Conservation (phyloP, 2,888 invertebrate genomes). For the Drosophila paucipuncta region DNA sequence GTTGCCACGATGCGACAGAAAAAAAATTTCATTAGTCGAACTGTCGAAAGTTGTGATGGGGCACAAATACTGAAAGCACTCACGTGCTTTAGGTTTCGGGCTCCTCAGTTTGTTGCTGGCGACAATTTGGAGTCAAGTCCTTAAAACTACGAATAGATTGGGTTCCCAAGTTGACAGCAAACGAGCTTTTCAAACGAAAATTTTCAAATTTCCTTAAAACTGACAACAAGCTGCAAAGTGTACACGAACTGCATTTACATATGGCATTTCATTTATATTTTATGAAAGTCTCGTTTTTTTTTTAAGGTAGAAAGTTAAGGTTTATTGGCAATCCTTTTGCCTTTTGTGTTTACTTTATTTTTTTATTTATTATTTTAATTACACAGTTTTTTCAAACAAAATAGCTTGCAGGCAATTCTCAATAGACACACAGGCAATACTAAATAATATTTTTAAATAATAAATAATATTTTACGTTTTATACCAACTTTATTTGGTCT, state of each 20-base stretch:
- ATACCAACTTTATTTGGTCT: not conserved
- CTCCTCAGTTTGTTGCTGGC: conserved; percentile 16
- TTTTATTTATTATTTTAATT: not conserved
- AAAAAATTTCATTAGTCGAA: conserved; percentile 71
- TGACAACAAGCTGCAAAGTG: conserved; percentile 17
- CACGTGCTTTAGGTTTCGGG: conserved; percentile 9
- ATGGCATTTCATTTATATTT: conserved; percentile 36
- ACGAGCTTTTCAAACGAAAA: conserved; percentile 15
- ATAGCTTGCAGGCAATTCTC: not conserved
- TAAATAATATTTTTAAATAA: no score
- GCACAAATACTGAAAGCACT: conserved; percentile 17
- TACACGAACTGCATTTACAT: conserved; percentile 65
- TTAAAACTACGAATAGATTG: conserved; percentile 40
- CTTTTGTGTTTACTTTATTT: not conserved
- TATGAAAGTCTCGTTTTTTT: not conserved
- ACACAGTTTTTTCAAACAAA: not conserved
- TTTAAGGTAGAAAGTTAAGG: not conserved
- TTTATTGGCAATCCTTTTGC: not conserved
- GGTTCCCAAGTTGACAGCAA: conserved; percentile 32
- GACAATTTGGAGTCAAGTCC: conserved; percentile 26
- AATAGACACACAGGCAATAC: not conserved
- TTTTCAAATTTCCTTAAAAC: conserved; percentile 26
- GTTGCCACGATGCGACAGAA: conserved; percentile 11
- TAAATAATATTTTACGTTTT: not conserved
- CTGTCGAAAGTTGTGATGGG: conserved; percentile 66